Base-by-base conservation (phyloP, 2,888 invertebrate species). In the Eupelmus urozonus region DNA sequence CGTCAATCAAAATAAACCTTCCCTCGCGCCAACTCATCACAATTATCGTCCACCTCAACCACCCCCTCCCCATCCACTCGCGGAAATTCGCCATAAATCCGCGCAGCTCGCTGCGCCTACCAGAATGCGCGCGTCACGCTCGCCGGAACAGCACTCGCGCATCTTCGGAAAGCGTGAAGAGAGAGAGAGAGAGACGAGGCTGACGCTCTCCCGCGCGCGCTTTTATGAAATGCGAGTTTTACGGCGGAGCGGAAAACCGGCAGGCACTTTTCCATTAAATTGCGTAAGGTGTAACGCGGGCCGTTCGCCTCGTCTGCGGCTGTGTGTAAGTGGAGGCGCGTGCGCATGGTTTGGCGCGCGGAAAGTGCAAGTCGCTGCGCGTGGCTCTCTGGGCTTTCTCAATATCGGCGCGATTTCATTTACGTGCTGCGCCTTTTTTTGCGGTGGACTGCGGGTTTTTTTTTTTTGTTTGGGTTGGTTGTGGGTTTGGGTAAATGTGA, bases 271-370 rank as follows among this genome's bases (percentile, higher is more conserved):
- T 62, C 62, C 62, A 82, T 80, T 73, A 69, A 79, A 83, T 85
- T 84, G 82, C 81, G 81, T 79, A 84, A 85, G 82, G 81, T 34
- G 13, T 23, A 57, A 82, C 81, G 81, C 69, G 69, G 81, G 72
- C n/a, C n/a, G n/a, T n/a, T n/a, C n/a, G n/a, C n/a, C n/a, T n/a
- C n/a, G n/a, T n/a, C n/a, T n/a, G n/a, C n/a, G n/a, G n/a, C n/a
- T n/a, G n/a, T n/a, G n/a, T n/a, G n/a, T n/a, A n/a, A n/a, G n/a
- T n/a, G n/a, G n/a, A n/a, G n/a, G n/a, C n/a, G n/a, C n/a, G n/a
- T n/a, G n/a, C n/a, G n/a, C n/a, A n/a, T n/a, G n/a, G n/a, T n/a
- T n/a, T n/a, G n/a, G n/a, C n/a, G n/a, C n/a, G n/a, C n/a, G n/a
- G n/a, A n/a, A n/a, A n/a, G n/a, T n/a, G n/a, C n/a, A n/a, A n/a